Evolutionary conservation across 2,797 vertebrate species (phyloP).

Genomic region (Lophius americanus): DNA sequence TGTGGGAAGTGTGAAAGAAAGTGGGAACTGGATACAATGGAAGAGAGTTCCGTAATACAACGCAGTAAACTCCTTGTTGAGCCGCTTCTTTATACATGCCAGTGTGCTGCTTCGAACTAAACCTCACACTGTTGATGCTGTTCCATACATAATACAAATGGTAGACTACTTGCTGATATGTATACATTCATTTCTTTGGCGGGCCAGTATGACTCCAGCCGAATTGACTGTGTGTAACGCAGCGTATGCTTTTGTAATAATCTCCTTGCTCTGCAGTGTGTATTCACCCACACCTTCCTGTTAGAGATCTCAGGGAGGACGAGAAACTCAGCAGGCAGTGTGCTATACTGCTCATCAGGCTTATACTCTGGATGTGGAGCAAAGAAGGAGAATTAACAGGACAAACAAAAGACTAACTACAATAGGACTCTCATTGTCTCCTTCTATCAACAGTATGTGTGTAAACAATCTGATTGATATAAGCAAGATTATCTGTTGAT

Average conservation of each 20-base stretch:
- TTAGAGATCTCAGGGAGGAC: conserved; percentile 22
- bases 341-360: conserved; percentile 6
- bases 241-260: conserved; percentile 7
- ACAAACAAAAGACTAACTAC: conserved; percentile 17
- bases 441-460: neutral
- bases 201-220: neutral
- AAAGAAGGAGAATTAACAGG: conserved; percentile 11
- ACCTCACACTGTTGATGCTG: conserved; percentile 1
- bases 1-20: conserved; percentile 4
- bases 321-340: conserved; percentile 14
- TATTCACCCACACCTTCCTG: conserved; percentile 5
- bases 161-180: neutral
- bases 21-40: neutral
- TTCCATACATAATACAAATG: conserved; percentile 3
- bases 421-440: neutral
- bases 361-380: conserved; percentile 31
- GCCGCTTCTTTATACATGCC: neutral
- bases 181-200: conserved; percentile 19
- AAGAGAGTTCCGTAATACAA: neutral
- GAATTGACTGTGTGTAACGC: conserved; percentile 16
- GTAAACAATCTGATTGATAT: too few relatives aligned
- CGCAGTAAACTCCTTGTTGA: neutral
- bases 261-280: conserved; percentile 1
- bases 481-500: too few relatives aligned
- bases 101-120: neutral